Evolutionary conservation across 2,888 invertebrate genomes (phyloP).

Genomic region (Polydrusus cervinus): DNA sequence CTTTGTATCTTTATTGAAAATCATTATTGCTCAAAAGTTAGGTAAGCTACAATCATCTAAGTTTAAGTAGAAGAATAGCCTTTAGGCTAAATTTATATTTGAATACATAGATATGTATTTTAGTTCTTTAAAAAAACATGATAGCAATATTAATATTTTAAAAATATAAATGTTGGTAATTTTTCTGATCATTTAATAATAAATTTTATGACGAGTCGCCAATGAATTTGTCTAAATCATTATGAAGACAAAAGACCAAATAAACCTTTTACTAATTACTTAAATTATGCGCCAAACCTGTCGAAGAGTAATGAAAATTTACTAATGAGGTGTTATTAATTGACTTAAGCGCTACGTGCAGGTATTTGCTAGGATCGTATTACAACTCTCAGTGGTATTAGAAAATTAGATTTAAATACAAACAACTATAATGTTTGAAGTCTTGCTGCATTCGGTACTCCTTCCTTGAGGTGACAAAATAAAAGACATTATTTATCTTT

Average conservation of each 20-base stretch:
- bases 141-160: too few species aligned
- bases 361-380: conserved; percentile 40
- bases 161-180: too few species aligned
- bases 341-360: conserved; percentile 38
- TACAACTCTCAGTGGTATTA: conserved; percentile 6
- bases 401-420: conserved; percentile 1
- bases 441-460: neutral
- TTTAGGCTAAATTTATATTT: too few species aligned
- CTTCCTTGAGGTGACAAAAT: too few species aligned
- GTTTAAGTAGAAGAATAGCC: too few species aligned
- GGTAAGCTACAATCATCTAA: too few species aligned
- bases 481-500: neutral
- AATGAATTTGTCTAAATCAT: conserved; percentile 7
- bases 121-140: too few species aligned
- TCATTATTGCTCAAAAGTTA: too few species aligned
- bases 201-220: neutral
- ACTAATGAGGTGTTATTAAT: conserved; percentile 39
- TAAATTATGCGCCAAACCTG: conserved; percentile 45
- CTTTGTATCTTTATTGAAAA: too few species aligned
- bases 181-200: too few species aligned
- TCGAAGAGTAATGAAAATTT: conserved; percentile 40
- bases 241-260: conserved; percentile 23
- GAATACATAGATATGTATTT: too few species aligned
- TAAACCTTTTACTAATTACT: conserved; percentile 40
- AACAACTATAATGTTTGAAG: neutral